Conservation (phyloP, 2,888 invertebrate species). For the Acanthosoma haemorrhoidale region DNA sequence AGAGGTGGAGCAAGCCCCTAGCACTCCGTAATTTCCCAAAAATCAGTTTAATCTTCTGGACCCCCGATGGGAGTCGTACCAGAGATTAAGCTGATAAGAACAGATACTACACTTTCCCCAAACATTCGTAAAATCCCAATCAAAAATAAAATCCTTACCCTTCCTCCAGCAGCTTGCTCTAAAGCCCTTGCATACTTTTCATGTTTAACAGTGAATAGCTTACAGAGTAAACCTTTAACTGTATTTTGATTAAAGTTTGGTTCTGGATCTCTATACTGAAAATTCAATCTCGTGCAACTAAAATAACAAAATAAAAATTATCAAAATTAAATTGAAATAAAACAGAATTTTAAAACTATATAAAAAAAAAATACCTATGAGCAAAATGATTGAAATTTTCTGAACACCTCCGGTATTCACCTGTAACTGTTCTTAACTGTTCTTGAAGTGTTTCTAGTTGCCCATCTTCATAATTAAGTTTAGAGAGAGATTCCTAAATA, state of each 20-base stretch:
- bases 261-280: slow-evolving; percentile 74
- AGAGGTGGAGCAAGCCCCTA: too few relatives aligned
- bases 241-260: slow-evolving; percentile 61
- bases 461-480: slow-evolving; percentile 46
- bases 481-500: slow-evolving; percentile 51
- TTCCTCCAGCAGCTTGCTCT: slow-evolving; percentile 78
- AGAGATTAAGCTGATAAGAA: too few relatives aligned
- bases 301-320: slow-evolving; percentile 39
- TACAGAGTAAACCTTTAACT: slow-evolving; percentile 74
- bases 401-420: slow-evolving; percentile 53
- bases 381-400: slow-evolving; percentile 57
- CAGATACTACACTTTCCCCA: too few relatives aligned
- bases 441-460: slow-evolving; percentile 38
- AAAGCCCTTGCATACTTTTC: slow-evolving; percentile 67
- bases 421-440: slow-evolving; percentile 46
- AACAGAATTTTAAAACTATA: neutral
- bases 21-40: too few relatives aligned
- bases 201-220: slow-evolving; percentile 69
- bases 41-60: too few relatives aligned
- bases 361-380: slow-evolving; percentile 40
- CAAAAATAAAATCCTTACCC: slow-evolving; percentile 61
- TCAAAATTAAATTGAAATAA: neutral
- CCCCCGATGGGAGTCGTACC: too few relatives aligned
- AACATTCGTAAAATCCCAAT: too few relatives aligned
- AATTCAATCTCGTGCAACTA: slow-evolving; percentile 55